A percentile compares a stretch with the other conserved stretches of the same genome.
These are phyloP conservation scores for Nasua narica DNA, from an alignment of 2,797 vertebrate species.

Conservation along the genomic window DNA sequence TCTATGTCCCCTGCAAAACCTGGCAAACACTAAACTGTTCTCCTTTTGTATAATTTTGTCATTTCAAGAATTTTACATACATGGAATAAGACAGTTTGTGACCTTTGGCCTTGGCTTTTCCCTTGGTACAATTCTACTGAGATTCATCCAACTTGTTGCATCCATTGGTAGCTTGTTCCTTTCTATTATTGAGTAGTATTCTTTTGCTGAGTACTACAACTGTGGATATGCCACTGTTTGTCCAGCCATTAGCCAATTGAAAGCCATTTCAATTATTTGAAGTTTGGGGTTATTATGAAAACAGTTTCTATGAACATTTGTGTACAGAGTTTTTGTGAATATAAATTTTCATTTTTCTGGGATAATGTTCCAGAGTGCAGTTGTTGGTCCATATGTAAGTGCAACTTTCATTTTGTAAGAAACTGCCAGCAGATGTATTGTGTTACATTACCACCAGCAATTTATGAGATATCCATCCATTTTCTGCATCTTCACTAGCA, in stretches of 20 bases:
- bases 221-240: not conserved
- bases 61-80: not conserved
- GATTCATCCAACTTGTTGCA: accelerated
- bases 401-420: not conserved
- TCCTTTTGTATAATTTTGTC: not conserved
- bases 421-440: not conserved
- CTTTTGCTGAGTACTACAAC: not conserved
- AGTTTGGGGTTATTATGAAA: not conserved
- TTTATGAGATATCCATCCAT: not conserved
- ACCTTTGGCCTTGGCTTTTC: not conserved
- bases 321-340: not conserved
- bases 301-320: not conserved
- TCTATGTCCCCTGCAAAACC: not conserved
- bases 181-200: not conserved
- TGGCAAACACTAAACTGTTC: not conserved
- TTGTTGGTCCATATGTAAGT: not conserved
- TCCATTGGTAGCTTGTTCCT: not conserved
- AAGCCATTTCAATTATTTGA: not conserved
- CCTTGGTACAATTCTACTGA: not conserved
- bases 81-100: not conserved
- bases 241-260: not conserved
- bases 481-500: not conserved
- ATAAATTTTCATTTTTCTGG: not conserved
- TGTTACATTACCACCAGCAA: not conserved
- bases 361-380: not conserved